These are phyloP conservation scores for Microtus richardsoni DNA, from an alignment of 2,113 vertebrate species.

Conservation along the genomic window DNA sequence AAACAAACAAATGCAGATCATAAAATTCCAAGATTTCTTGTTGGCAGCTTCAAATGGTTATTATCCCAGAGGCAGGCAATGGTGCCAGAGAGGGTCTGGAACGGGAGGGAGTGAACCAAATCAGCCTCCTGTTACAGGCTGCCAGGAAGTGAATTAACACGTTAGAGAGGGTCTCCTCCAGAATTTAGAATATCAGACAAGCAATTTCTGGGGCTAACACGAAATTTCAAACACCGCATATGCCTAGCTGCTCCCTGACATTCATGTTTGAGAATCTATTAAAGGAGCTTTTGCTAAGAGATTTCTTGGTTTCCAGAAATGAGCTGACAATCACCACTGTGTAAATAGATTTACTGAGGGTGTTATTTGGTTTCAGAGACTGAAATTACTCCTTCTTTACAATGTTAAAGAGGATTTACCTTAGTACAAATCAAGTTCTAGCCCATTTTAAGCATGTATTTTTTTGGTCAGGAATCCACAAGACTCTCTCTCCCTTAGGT, in stretches of 20 bases:
- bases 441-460: background rate
- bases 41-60: conserved; percentile 1
- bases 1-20: conserved; percentile 54
- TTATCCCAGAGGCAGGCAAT: conserved; percentile 40
- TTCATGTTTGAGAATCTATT: conserved; percentile 28
- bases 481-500: conserved; percentile 2
- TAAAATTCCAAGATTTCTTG: conserved; percentile 53
- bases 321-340: conserved; percentile 20
- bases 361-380: conserved; percentile 33
- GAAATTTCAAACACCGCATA: conserved; percentile 56
- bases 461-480: background rate
- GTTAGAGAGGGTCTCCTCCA: conserved; percentile 5
- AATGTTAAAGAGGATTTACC: conserved; percentile 42
- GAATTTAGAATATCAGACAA: conserved; percentile 23
- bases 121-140: background rate
- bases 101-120: background rate
- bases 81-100: conserved; percentile 44
- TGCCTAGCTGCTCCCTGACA: background rate
- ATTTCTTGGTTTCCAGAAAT: conserved; percentile 53
- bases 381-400: conserved; percentile 40
- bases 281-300: conserved; percentile 33
- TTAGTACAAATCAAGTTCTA: background rate
- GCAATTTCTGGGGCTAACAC: conserved; percentile 34
- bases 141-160: conserved; percentile 30
- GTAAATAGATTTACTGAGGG: conserved; percentile 16